Percentiles rank a stretch among this genome's conserved stretches.
Conservation (phyloP, 2,113 vertebrate genomes). For the Saguinus imperator region DNA sequence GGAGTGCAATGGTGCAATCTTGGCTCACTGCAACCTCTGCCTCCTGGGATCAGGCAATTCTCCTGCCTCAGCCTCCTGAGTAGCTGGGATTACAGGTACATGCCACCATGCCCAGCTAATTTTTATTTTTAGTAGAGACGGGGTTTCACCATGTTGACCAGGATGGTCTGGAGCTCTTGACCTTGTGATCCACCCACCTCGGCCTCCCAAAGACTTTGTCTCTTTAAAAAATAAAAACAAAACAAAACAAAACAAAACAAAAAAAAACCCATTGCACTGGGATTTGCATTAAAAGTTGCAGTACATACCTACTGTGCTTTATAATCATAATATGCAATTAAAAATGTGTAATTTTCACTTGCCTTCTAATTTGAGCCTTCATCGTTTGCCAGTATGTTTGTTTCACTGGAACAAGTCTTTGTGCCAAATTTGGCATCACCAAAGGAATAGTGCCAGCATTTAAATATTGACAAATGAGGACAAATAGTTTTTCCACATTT, state of each 20-base stretch:
- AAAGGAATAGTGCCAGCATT: not conserved
- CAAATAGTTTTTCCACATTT: not conserved
- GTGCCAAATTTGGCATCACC: not conserved
- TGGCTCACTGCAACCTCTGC: no score
- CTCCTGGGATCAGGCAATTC: no score
- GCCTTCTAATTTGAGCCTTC: not conserved
- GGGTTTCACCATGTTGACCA: no score
- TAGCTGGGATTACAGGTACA: no score
- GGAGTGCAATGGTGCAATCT: no score
- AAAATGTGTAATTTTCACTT: not conserved
- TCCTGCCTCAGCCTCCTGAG: no score
- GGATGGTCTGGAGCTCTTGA: no score
- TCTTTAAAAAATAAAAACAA: not conserved
- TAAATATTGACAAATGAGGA: constrained; percentile 15
- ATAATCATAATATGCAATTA: not conserved
- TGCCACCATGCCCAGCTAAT: no score
- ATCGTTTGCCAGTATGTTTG: not conserved
- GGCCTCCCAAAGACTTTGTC: not conserved
- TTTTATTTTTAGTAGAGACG: no score
- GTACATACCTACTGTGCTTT: not conserved
- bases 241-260: not conserved
- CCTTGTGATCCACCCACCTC: no score
- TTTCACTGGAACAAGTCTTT: constrained; percentile 3
- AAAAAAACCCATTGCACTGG: not conserved
- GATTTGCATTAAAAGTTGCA: constrained; percentile 35